phyloP scores from a whole-genome alignment of 2,888 invertebrate genomes.

The Cephus pygmeus region DNA sequence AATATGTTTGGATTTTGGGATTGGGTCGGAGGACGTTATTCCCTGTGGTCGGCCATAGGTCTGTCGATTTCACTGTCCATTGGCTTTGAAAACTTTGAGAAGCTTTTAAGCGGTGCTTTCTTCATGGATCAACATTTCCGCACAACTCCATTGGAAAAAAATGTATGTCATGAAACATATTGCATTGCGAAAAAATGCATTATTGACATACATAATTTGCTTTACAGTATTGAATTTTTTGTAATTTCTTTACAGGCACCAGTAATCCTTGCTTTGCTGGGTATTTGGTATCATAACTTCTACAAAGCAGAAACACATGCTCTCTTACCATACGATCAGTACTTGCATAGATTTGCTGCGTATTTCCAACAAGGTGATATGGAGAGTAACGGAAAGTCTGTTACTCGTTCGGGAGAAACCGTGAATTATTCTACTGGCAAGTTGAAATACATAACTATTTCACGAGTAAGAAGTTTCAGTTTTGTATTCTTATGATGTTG shows the following conservation, averaged over 20 bases:
- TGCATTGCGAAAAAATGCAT: neutral
- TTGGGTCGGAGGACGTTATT: constrained; percentile 98
- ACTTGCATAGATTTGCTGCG: constrained; percentile 97
- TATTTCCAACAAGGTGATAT: constrained; percentile 99
- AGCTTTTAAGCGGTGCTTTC: constrained; percentile 90
- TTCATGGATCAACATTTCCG: constrained; percentile 95
- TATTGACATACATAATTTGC: neutral
- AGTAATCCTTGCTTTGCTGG: constrained; percentile 90
- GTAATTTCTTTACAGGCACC: constrained; percentile 76
- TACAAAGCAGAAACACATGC: constrained; percentile 96
- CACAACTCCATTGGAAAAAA: constrained; percentile 87
- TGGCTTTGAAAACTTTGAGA: constrained; percentile 95
- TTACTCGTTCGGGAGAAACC: constrained; percentile 76
- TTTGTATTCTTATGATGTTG: neutral
- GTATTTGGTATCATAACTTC: constrained; percentile 95
- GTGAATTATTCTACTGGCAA: constrained; percentile 70
- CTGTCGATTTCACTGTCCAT: constrained; percentile 93
- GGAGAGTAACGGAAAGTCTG: constrained; percentile 99
- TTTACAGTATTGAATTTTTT: neutral
- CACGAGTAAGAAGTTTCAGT: neutral
- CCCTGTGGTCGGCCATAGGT: constrained; percentile 99
- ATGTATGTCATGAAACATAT: constrained; percentile 73
- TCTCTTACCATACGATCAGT: constrained; percentile 97
- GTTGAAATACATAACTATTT: neutral
- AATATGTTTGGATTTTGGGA: constrained; percentile 99